phyloP scores from a whole-genome alignment of 2,888 invertebrate species.

The Germaria angustata region DNA sequence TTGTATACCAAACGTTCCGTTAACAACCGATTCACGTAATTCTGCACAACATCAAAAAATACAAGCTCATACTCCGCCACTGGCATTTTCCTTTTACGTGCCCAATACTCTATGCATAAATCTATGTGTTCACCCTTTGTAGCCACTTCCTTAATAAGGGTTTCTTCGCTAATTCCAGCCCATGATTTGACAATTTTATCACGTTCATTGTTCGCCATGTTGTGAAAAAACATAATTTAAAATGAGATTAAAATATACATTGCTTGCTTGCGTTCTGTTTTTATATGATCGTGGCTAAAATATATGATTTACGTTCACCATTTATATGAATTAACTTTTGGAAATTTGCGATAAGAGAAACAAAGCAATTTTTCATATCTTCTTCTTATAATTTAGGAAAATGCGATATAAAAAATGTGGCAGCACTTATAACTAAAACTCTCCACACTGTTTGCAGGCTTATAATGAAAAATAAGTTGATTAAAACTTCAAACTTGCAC shows the following conservation, averaged over 20 bases:
- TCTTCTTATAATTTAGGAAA: neutral
- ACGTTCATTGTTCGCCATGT: slow-evolving; percentile 66
- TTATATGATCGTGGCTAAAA: no score
- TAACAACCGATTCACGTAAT: slow-evolving; percentile 76
- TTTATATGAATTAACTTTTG: neutral
- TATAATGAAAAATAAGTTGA: neutral
- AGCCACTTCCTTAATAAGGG: slow-evolving; percentile 78
- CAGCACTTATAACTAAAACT: neutral
- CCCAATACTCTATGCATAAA: slow-evolving; percentile 77
- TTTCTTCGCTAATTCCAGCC: slow-evolving; percentile 76
- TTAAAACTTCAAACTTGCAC: no score
- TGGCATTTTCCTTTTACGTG: slow-evolving; percentile 72
- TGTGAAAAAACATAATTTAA: neutral
- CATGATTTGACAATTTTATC: slow-evolving; percentile 78
- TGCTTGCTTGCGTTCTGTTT: neutral
- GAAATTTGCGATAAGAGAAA: slow-evolving; percentile 10
- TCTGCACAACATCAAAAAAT: slow-evolving; percentile 77
- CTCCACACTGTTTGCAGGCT: neutral
- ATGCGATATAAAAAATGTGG: no score
- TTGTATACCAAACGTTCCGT: slow-evolving; percentile 76
- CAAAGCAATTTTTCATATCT: neutral
- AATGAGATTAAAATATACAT: neutral
- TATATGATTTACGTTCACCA: neutral
- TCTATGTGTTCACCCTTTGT: slow-evolving; percentile 79
- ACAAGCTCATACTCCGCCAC: slow-evolving; percentile 73